Evolutionary conservation across 2,797 vertebrate species (phyloP).

Genomic region (Menidia menidia): DNA sequence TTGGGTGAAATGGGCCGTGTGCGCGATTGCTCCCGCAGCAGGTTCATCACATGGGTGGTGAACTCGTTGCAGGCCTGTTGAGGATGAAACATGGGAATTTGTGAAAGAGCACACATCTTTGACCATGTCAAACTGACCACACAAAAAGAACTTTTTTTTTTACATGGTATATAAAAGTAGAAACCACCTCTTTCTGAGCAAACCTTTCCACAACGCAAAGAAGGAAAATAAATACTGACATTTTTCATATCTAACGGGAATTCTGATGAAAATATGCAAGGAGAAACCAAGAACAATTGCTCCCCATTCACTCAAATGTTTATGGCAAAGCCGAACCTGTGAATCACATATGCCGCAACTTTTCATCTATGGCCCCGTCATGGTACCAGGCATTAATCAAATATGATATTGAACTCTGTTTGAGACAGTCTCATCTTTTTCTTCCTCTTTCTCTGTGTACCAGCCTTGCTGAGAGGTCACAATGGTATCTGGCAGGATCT

Average conservation of each 20-base stretch:
- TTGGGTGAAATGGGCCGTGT: constrained; percentile 97
- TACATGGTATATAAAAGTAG: constrained; percentile 10
- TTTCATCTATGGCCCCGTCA: constrained; percentile 54
- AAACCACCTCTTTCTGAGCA: constrained; percentile 27
- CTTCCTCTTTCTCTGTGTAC: too few relatives aligned
- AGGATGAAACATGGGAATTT: constrained; percentile 1
- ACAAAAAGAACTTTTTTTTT: background rate
- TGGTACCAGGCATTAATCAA: constrained; percentile 68
- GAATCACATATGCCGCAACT: constrained; percentile 58
- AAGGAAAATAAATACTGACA: constrained; percentile 44
- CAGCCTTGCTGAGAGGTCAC: too few relatives aligned
- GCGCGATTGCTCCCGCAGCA: constrained; percentile 94
- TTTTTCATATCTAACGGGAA: constrained; percentile 72
- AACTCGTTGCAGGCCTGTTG: constrained; percentile 96
- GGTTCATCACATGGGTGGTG: constrained; percentile 98
- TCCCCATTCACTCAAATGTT: constrained; percentile 57
- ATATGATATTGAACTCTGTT: constrained; percentile 57
- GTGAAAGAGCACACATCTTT: background rate
- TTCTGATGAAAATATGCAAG: constrained; percentile 64
- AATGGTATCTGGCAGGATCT: too few relatives aligned
- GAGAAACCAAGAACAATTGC: constrained; percentile 71
- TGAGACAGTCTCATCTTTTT: constrained; percentile 1
- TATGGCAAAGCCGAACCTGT: constrained; percentile 62
- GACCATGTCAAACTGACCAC: background rate
- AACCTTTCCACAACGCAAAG: constrained; percentile 9